Conservation (phyloP, 35 echinoderm and acorn worm genomes). For the Hemicentrotus pulcherrimus region DNA sequence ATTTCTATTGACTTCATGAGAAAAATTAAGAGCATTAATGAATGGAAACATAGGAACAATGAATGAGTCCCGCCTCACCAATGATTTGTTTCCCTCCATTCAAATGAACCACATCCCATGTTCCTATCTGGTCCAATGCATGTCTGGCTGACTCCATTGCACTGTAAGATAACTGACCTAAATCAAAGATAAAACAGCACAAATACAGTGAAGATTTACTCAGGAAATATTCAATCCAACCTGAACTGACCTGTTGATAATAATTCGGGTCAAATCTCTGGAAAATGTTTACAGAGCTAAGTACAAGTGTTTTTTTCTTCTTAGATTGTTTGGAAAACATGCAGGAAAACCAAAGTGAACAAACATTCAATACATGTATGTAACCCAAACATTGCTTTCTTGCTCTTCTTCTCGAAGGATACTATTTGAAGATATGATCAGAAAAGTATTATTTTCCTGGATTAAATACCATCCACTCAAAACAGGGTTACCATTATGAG, state of each 20-base stretch:
- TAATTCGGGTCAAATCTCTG: neutral
- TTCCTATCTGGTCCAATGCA: slow-evolving; percentile 76
- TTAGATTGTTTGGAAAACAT: no score
- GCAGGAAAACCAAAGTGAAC: no score
- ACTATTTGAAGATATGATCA: neutral
- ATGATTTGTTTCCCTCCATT: slow-evolving; percentile 93
- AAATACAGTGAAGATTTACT: neutral
- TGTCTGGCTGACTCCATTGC: slow-evolving; percentile 87
- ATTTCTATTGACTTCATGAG: no score
- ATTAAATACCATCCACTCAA: neutral
- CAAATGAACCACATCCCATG: slow-evolving; percentile 88
- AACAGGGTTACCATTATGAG: neutral
- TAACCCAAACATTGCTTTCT: no score
- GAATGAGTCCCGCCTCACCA: slow-evolving; percentile 62
- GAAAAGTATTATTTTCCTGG: no score
- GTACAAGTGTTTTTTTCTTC: neutral
- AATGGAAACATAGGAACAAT: neutral
- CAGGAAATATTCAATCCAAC: neutral
- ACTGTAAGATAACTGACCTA: slow-evolving; percentile 86
- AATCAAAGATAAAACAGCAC: neutral
- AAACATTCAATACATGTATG: no score
- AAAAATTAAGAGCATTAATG: no score
- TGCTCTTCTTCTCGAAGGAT: no score
- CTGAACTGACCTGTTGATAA: neutral
- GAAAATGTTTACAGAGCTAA: neutral